Conservation (phyloP, 2,113 vertebrate genomes). For the Empidonax alnorum region DNA sequence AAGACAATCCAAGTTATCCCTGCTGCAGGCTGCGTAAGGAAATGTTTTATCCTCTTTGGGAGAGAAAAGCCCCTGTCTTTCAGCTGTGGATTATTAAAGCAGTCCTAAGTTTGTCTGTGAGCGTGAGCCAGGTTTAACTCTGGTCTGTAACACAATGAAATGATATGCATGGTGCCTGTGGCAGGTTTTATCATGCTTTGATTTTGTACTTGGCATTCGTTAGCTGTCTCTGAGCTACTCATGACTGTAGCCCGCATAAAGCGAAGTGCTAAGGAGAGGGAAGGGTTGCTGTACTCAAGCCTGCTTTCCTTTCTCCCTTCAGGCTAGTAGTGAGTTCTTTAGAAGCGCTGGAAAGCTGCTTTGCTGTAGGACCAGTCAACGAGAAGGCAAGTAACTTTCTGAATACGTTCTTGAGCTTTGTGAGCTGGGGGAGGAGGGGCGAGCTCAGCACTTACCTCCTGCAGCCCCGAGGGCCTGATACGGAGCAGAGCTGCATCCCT, state of each 20-base stretch:
- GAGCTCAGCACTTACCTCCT: slow-evolving; percentile 50
- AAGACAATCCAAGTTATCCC: slow-evolving; percentile 77
- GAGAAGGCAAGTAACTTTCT: slow-evolving; percentile 90
- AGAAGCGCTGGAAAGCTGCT: slow-evolving; percentile 98
- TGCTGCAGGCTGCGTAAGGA: slow-evolving; percentile 77
- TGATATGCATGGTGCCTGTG: slow-evolving; percentile 75
- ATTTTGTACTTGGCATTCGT: slow-evolving; percentile 76
- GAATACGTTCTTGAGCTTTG: slow-evolving; percentile 67
- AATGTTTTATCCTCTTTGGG: slow-evolving; percentile 76
- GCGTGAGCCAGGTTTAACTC: slow-evolving; percentile 75
- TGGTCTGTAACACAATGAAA: slow-evolving; percentile 73
- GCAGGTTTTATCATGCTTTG: slow-evolving; percentile 78
- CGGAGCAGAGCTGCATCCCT: slow-evolving; percentile 4
- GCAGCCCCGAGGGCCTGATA: slow-evolving; percentile 47
- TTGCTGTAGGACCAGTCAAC: slow-evolving; percentile 90
- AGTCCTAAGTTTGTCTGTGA: slow-evolving; percentile 78
- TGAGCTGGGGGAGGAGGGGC: slow-evolving; percentile 39
- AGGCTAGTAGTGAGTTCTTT: slow-evolving; percentile 98
- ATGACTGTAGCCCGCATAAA: slow-evolving; percentile 53
- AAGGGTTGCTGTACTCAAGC: slow-evolving; percentile 71
- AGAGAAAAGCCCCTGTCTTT: slow-evolving; percentile 75
- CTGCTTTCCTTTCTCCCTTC: slow-evolving; percentile 75
- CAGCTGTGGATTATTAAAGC: slow-evolving; percentile 74
- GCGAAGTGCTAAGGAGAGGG: slow-evolving; percentile 62
- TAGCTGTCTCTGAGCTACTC: slow-evolving; percentile 73